Evolutionary conservation across 2,113 vertebrate species (phyloP).

Genomic region (Alligator mississippiensis): DNA sequence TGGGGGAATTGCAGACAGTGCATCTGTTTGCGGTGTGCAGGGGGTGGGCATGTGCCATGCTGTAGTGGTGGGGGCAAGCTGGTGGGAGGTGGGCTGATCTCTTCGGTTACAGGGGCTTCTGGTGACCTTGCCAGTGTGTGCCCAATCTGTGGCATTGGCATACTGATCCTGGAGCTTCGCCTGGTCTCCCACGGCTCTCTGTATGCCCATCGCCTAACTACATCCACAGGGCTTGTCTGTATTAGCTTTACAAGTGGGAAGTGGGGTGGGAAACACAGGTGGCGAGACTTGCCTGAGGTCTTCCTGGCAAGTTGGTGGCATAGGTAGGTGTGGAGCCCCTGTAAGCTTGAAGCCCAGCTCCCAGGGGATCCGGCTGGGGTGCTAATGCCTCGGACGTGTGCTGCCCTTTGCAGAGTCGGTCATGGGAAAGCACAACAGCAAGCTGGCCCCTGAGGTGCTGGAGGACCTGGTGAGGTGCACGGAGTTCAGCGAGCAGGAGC

Average conservation of each 20-base stretch:
- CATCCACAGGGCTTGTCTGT: too few species aligned
- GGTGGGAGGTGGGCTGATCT: too few species aligned
- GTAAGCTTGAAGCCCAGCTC: fast-evolving
- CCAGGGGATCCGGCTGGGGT: not conserved
- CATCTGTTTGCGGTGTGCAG: too few species aligned
- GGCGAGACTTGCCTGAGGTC: fast-evolving
- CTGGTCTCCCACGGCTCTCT: fast-evolving
- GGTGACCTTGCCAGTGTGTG: not conserved
- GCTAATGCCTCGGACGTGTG: fast-evolving
- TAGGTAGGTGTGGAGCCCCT: not conserved
- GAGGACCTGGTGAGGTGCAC: constrained; percentile 96
- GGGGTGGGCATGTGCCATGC: too few species aligned
- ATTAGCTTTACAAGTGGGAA: not conserved
- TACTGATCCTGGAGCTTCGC: not conserved
- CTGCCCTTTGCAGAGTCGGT: constrained; percentile 61
- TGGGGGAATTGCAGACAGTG: too few species aligned
- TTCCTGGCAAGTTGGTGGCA: not conserved
- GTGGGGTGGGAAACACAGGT: fast-evolving
- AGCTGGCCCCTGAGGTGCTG: constrained; percentile 95
- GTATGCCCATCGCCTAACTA: fast-evolving
- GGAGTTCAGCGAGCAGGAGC: constrained; percentile 96
- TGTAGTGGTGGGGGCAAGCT: too few species aligned
- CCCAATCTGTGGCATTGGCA: not conserved
- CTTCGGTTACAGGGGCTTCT: not conserved
- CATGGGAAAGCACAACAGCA: constrained; percentile 99